Base-by-base conservation (phyloP, 2,797 vertebrate genomes). In the Mormyrops attenuatus region DNA sequence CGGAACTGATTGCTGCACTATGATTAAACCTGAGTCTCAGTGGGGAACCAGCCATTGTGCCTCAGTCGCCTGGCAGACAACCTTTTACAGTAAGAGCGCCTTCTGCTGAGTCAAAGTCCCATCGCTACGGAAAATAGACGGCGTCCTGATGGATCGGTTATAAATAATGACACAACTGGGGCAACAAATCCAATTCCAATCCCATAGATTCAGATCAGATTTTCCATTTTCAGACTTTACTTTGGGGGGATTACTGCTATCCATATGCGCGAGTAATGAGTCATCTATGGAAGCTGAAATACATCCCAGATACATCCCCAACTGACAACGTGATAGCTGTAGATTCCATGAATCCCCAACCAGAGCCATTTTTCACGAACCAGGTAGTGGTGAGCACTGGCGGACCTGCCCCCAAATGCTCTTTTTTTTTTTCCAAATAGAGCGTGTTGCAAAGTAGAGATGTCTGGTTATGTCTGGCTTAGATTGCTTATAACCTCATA, bases 11-110 rank as follows among this genome's bases (percentile, higher is more conserved):
- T 89, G 52, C 7, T 55, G 34, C 53, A n/a, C 20, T 26, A 60
- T 63, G 50, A 60, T 85, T 85, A 85, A 89, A 80, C 88, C 22
- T 22, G 88, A 88, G 26, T 50, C 88, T 52, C 66, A 22, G 88
- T n/a, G 52, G 88, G 73, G 7, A 55, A 30, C 30, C 30, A 47
- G 22, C 15, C 22, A 30, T 26, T n/a, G 50, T 20, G 69, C 44
- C 20, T 15, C 13, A 34, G 34, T 44, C 6, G 17, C 52, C 26
- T 38, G 73, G 52, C 26, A 55, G 88, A 57, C 15, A 49, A 69
- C 50, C 73, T 82, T 44, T 41, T 80, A 30, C 26, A 30, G 26
- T 30, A 89, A 82, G 30, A 57, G 49, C 17, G 1, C 50, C 69
- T 41, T 88, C 26, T 55, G 69, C 88, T 82, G 26, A 49, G 63